Evolutionary conservation across 2,113 vertebrate genomes (phyloP).

Genomic region (Redunca redunca): DNA sequence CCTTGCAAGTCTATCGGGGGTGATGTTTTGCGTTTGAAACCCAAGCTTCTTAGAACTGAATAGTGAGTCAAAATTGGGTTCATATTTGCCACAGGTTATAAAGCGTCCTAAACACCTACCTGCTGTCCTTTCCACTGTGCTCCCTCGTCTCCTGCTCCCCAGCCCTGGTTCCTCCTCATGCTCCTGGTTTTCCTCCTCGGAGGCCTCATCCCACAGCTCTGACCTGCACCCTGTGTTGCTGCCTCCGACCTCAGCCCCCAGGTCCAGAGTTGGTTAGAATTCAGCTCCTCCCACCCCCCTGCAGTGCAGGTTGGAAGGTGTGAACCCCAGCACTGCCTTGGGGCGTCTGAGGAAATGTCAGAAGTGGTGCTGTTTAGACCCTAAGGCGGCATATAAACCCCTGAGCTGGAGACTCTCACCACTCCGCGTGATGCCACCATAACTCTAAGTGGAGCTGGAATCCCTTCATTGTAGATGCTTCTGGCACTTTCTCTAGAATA

Average conservation of each 20-base stretch:
- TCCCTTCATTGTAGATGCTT: background rate
- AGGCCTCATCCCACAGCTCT: background rate
- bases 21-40: background rate
- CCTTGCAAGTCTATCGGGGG: background rate
- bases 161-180: background rate
- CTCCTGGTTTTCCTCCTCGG: background rate
- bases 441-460: background rate
- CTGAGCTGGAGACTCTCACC: background rate
- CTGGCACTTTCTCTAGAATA: conserved; percentile 12
- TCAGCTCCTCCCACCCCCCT: fast-evolving
- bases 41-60: background rate
- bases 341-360: background rate
- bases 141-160: too few species aligned
- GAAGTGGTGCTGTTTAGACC: too few species aligned
- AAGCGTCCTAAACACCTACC: background rate
- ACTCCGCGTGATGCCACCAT: background rate
- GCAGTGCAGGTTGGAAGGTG: background rate
- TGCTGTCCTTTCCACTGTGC: background rate
- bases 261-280: background rate
- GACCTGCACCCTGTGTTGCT: background rate
- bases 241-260: background rate
- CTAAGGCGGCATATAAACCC: background rate
- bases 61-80: background rate
- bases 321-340: too few species aligned
- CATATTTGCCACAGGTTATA: background rate